Base-by-base conservation (phyloP, 2,888 invertebrate genomes). In the Opisthograptis luteolata region DNA sequence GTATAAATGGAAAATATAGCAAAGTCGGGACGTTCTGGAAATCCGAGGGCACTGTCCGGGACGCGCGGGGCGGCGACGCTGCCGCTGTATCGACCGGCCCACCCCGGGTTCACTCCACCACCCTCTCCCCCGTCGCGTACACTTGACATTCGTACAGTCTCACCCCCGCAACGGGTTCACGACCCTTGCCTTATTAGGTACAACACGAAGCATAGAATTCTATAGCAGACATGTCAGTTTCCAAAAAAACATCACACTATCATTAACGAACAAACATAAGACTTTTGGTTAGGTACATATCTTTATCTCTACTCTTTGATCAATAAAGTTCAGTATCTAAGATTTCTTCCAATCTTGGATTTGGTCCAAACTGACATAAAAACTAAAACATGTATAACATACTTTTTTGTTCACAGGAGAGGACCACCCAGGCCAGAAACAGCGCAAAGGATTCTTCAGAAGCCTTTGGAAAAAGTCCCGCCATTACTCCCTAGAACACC, bases 381-480 rank as follows among this genome's bases (percentile, higher is more conserved):
- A 17, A 17, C 3, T 17, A 17, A 17, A 17, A 17, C 17, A 17
- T 3, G 17, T 17, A 17, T 6, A 12, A 28, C 17, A 41, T 41
- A 8, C 19, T 43, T 55, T 58, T 70, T 80, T 84, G 69, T 79
- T 60, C 65, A 67, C 92, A 94, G 94, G 94, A 68, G 94, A 94
- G 69, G 94, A 94, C 63, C 92, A 91, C 60, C 91, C 91, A 54
- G 93, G 92, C 35, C 93, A 93, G 69, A 95, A 95, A 63, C 96
- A 96, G 87, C 96, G 96, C 81, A 96, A 95, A 85, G 96, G 96
- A 60, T 96, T 97, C 84, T 97, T 97, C 91, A 95, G 96, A 86
- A 96, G 93, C 81, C 94, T 96, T 67, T 97, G 96, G 96, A 96
- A 96, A 85, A 93, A 95, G 72, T 96, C 96, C 64, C 94, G 96